phyloP scores from a whole-genome alignment of 1,140 invertebrate genomes.

The Kradibia gibbosae region DNA sequence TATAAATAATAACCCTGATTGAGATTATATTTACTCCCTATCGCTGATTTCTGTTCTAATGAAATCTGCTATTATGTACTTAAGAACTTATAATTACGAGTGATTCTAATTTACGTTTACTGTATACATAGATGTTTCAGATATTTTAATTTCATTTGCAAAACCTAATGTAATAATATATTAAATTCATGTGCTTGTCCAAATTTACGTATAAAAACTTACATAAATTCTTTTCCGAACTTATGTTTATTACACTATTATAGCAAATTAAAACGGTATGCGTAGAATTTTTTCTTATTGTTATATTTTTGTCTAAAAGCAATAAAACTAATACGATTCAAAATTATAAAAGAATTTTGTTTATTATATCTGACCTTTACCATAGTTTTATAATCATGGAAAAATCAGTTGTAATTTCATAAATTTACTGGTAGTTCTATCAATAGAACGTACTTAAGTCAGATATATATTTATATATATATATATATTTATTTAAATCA shows the following conservation, averaged over 20 bases:
- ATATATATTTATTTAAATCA: too few relatives aligned
- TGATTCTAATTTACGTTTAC: neutral
- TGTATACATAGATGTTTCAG: too few relatives aligned
- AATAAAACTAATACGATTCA: too few relatives aligned
- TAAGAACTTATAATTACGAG: neutral
- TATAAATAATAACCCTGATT: conserved; percentile 1
- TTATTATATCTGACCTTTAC: too few relatives aligned
- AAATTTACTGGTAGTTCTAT: too few relatives aligned
- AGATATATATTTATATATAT: too few relatives aligned
- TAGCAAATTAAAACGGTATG: neutral
- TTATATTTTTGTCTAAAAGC: too few relatives aligned
- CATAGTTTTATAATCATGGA: too few relatives aligned
- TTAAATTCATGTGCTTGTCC: neutral
- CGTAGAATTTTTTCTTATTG: neutral
- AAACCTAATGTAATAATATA: neutral
- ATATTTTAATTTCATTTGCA: neutral
- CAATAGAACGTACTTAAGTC: too few relatives aligned
- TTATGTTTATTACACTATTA: neutral
- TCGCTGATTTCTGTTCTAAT: neutral
- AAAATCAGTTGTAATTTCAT: too few relatives aligned
- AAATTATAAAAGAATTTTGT: too few relatives aligned
- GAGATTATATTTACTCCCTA: neutral
- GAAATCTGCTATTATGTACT: conserved; percentile 9
- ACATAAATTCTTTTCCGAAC: conserved; percentile 3
- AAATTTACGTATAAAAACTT: neutral